Conservation (phyloP, 2,797 vertebrate genomes). For the Lutra lutra region DNA sequence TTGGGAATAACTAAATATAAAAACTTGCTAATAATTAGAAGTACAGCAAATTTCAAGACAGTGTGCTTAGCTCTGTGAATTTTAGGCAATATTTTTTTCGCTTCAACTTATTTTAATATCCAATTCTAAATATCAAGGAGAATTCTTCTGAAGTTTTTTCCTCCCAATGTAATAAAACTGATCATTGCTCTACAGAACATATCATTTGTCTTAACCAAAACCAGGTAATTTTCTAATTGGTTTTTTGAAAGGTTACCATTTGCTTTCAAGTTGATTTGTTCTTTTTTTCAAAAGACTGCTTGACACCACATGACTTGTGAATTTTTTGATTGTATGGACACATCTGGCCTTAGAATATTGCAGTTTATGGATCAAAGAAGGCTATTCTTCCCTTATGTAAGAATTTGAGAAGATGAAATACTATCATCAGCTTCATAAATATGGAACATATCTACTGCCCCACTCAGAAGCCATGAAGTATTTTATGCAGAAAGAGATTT, state of each 20-base stretch:
- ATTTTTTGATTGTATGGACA: neutral
- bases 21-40: slow-evolving; percentile 46
- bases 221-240: slow-evolving; percentile 21
- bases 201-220: neutral
- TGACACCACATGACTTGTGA: neutral
- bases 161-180: neutral
- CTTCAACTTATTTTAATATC: neutral
- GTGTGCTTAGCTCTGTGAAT: neutral
- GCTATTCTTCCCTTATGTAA: neutral
- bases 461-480: neutral
- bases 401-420: neutral
- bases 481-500: neutral
- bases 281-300: neutral
- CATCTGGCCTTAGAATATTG: neutral
- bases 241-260: slow-evolving; percentile 25
- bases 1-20: slow-evolving; percentile 62
- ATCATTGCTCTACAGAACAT: neutral
- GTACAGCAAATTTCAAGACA: neutral
- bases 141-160: neutral
- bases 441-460: neutral
- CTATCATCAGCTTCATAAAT: neutral
- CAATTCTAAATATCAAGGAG: neutral
- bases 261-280: slow-evolving; percentile 51
- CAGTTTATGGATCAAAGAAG: neutral
- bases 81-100: neutral